These are phyloP conservation scores for Oxyruncus cristatus DNA, from an alignment of 2,113 vertebrate species.

Conservation along the genomic window DNA sequence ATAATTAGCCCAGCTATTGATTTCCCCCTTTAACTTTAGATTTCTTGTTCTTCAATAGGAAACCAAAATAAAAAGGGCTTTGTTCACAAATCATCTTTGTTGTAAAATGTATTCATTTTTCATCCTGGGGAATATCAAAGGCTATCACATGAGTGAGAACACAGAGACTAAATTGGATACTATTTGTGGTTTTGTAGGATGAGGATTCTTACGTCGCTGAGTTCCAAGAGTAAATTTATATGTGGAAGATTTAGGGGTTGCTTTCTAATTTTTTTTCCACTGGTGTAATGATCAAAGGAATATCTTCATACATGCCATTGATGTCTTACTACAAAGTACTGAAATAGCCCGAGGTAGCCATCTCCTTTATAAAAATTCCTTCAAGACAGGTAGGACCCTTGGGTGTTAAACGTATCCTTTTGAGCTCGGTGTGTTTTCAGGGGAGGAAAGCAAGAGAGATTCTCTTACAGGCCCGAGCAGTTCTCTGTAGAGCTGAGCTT, in stretches of 20 bases:
- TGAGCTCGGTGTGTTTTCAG: neutral
- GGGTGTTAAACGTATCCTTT: slow-evolving; percentile 4
- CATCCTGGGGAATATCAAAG: slow-evolving; percentile 7
- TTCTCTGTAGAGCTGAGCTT: neutral
- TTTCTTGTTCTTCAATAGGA: neutral
- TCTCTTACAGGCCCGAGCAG: neutral
- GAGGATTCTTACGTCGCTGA: neutral
- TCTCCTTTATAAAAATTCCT: slow-evolving; percentile 52
- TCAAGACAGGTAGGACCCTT: slow-evolving; percentile 50
- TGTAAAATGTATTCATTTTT: slow-evolving; percentile 12
- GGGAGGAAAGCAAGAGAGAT: neutral
- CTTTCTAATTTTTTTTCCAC: slow-evolving; percentile 17
- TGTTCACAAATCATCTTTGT: neutral
- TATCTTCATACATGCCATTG: slow-evolving; percentile 46
- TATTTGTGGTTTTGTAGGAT: slow-evolving; percentile 23
- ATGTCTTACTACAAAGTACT: slow-evolving; percentile 63
- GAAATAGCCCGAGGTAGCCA: slow-evolving; percentile 43
- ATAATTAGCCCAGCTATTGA: neutral
- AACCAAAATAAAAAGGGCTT: neutral
- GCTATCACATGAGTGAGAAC: neutral
- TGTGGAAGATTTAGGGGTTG: neutral
- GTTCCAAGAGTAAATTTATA: slow-evolving; percentile 30
- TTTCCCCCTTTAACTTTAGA: neutral
- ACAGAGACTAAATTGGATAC: neutral
- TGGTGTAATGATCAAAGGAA: slow-evolving; percentile 62